These are phyloP conservation scores for Enteromius mattozi DNA, from an alignment of 2,797 vertebrate species.

Conservation along the genomic window DNA sequence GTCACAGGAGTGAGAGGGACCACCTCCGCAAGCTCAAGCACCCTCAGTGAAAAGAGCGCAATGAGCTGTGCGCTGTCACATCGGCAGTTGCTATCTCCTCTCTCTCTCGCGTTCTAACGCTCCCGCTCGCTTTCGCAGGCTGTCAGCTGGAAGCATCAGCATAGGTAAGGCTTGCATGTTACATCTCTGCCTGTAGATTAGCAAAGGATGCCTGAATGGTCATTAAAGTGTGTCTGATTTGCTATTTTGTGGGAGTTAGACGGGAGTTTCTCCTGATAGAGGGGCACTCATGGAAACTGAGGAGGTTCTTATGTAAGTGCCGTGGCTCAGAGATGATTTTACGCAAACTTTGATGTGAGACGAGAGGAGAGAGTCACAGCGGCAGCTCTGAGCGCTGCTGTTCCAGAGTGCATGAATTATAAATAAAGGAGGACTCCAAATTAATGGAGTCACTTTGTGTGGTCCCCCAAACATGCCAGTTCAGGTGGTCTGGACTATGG, in stretches of 20 bases:
- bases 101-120: slow-evolving; percentile 41
- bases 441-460: slow-evolving; percentile 36
- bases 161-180: slow-evolving; percentile 73
- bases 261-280: slow-evolving; percentile 65
- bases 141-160: slow-evolving; percentile 58
- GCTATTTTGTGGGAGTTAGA: slow-evolving; percentile 21
- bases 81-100: slow-evolving; percentile 52
- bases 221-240: slow-evolving; percentile 25
- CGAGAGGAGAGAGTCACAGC: slow-evolving; percentile 14
- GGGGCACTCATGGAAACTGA: slow-evolving; percentile 26
- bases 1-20: slow-evolving; percentile 80
- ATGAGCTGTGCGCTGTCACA: slow-evolving; percentile 70
- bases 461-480: neutral
- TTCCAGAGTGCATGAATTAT: slow-evolving; percentile 48
- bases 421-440: slow-evolving; percentile 45
- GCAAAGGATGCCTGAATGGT: slow-evolving; percentile 26
- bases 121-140: slow-evolving; percentile 34
- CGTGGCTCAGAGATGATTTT: slow-evolving; percentile 52
- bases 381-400: slow-evolving; percentile 25
- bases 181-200: slow-evolving; percentile 57
- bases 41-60: slow-evolving; percentile 72
- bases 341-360: slow-evolving; percentile 65
- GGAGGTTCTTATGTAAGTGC: slow-evolving; percentile 56
- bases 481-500: slow-evolving; percentile 50
- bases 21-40: slow-evolving; percentile 77